Evolutionary conservation across 2,113 vertebrate genomes (phyloP).

Genomic region (Myrmophylax atrothorax): DNA sequence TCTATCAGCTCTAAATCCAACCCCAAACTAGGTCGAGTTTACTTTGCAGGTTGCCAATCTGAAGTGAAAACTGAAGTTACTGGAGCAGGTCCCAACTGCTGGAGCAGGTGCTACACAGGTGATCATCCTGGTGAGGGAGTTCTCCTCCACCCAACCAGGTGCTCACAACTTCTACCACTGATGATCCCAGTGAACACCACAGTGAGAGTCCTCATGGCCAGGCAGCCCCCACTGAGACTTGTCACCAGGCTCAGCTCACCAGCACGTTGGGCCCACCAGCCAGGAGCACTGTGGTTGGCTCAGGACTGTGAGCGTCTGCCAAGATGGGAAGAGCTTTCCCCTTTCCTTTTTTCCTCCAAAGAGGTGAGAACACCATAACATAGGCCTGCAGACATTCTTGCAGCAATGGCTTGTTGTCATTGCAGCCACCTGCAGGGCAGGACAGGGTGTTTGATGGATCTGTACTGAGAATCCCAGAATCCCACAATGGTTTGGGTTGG

Average conservation of each 20-base stretch:
- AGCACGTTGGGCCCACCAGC: background rate
- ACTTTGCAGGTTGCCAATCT: background rate
- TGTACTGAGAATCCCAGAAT: background rate
- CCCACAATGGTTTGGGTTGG: background rate
- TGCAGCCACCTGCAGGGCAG: background rate
- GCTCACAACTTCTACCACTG: background rate
- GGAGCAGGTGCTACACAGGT: background rate
- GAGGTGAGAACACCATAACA: accelerated
- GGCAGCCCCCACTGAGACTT: background rate
- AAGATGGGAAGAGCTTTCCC: background rate
- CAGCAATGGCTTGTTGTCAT: background rate
- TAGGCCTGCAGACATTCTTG: background rate
- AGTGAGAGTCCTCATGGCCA: background rate
- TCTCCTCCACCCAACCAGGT: background rate
- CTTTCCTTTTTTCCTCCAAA: background rate
- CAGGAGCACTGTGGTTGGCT: background rate
- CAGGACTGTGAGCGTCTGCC: background rate
- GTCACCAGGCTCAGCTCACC: background rate
- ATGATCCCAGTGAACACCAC: background rate
- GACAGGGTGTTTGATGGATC: background rate
- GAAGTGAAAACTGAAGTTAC: background rate
- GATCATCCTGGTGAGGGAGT: background rate
- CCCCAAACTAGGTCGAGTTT: background rate
- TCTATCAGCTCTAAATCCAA: background rate
- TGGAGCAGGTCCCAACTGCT: background rate